phyloP scores from a whole-genome alignment of 1,140 invertebrate genomes.

The Aphelenchoides avenae region DNA sequence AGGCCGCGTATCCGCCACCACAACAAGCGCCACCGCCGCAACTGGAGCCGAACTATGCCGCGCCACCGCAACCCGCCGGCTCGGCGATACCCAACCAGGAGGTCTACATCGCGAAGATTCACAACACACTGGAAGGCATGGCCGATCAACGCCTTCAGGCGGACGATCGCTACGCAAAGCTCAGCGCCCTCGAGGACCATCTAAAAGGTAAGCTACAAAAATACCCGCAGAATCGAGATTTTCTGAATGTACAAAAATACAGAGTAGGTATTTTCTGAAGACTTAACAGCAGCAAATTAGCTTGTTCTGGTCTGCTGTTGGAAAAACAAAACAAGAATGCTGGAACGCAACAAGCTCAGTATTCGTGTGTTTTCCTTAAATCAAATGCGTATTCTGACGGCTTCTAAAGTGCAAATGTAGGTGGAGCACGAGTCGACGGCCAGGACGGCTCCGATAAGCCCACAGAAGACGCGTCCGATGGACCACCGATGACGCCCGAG shows the following conservation, averaged over 20 bases:
- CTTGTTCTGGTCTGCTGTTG: neutral
- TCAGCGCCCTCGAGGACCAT: constrained; percentile 25
- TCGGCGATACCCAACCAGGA: constrained; percentile 21
- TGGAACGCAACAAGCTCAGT: neutral
- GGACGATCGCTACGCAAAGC: constrained; percentile 38
- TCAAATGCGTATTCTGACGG: constrained; percentile 64
- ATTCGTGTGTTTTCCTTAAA: constrained; percentile 9
- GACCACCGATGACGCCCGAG: neutral
- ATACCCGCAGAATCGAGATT: neutral
- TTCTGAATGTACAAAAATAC: neutral
- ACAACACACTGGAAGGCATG: constrained; percentile 42
- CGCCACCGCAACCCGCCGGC: too few relatives aligned
- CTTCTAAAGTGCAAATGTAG: neutral
- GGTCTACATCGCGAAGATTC: constrained; percentile 33
- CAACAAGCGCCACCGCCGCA: too few relatives aligned
- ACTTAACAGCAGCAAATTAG: neutral
- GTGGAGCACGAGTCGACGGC: neutral
- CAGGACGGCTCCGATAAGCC: constrained; percentile 2
- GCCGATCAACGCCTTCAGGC: constrained; percentile 33
- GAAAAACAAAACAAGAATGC: constrained; percentile 1
- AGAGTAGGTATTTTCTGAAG: neutral
- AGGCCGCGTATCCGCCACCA: too few relatives aligned
- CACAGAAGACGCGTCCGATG: too few relatives aligned
- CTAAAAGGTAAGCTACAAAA: constrained; percentile 27
- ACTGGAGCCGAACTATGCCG: too few relatives aligned